phyloP scores from a whole-genome alignment of 2,113 vertebrate species.

The Apteryx mantelli region DNA sequence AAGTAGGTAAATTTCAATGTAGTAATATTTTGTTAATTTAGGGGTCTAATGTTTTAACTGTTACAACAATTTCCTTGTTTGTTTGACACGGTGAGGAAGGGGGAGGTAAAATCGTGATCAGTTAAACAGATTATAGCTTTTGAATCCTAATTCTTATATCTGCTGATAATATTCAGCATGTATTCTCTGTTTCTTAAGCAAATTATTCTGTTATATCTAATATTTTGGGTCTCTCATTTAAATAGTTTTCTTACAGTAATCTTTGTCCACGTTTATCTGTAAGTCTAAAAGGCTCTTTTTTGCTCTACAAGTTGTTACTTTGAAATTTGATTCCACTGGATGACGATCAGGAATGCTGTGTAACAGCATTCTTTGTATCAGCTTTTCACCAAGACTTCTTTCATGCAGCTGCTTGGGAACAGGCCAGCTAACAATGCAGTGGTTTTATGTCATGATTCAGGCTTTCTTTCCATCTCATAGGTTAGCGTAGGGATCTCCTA shows the following conservation, averaged over 20 bases:
- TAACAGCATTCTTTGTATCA: constrained; percentile 76
- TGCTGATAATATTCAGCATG: neutral
- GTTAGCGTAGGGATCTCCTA: constrained; percentile 24
- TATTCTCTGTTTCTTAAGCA: neutral
- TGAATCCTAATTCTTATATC: neutral
- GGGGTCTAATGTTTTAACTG: neutral
- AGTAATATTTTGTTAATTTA: neutral
- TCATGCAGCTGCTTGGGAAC: constrained; percentile 72
- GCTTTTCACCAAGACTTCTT: constrained; percentile 72
- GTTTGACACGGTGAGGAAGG: neutral
- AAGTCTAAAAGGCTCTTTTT: constrained; percentile 23
- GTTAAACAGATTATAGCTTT: neutral
- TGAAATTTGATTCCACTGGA: constrained; percentile 74
- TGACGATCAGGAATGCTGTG: constrained; percentile 74
- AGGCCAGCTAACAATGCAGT: constrained; percentile 63
- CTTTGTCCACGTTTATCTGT: neutral
- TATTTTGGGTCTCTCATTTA: neutral
- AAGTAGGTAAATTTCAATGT: neutral
- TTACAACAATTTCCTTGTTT: neutral
- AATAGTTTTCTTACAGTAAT: constrained; percentile 5
- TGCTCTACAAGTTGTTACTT: constrained; percentile 29
- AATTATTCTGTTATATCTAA: neutral
- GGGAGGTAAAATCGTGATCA: neutral
- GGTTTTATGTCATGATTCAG: constrained; percentile 60
- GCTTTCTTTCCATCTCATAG: neutral